A percentile compares a stretch with the other conserved stretches of the same genome.
Conservation (phyloP, 1,140 invertebrate genomes). For the Sinella curviseta region DNA sequence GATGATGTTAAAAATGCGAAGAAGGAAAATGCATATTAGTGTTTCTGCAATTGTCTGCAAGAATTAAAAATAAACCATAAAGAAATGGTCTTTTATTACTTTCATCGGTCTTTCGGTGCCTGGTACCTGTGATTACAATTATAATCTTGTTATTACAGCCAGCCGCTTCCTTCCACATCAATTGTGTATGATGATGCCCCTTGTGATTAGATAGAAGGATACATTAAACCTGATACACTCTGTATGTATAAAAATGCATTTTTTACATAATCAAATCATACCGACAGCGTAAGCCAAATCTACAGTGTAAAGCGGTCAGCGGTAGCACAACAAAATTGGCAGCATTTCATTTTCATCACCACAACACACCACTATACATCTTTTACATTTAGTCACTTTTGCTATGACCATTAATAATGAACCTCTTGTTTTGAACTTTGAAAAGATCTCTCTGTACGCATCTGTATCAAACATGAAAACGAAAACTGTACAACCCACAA, state of each 20-base stretch:
- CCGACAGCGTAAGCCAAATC: not conserved
- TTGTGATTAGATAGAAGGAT: no score
- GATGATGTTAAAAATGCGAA: no score
- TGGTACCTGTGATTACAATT: not conserved
- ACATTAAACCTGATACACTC: no score
- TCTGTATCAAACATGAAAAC: not conserved
- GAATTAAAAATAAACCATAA: not conserved
- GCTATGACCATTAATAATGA: not conserved
- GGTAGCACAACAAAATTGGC: not conserved
- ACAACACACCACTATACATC: no score
- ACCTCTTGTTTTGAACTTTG: not conserved
- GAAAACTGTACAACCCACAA: no score
- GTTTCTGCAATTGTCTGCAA: no score
- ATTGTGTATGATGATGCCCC: not conserved
- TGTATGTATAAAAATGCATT: no score
- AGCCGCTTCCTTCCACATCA: not conserved
- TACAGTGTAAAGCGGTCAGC: not conserved
- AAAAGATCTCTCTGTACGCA: not conserved
- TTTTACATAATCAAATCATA: not conserved
- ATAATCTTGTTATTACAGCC: not conserved
- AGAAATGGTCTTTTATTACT: not conserved
- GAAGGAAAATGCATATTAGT: no score
- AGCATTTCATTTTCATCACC: conserved; percentile 3
- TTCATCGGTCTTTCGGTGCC: not conserved
- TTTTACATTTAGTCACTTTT: not conserved